phyloP scores from a whole-genome alignment of 1,140 invertebrate genomes.

The Cydia amplana region DNA sequence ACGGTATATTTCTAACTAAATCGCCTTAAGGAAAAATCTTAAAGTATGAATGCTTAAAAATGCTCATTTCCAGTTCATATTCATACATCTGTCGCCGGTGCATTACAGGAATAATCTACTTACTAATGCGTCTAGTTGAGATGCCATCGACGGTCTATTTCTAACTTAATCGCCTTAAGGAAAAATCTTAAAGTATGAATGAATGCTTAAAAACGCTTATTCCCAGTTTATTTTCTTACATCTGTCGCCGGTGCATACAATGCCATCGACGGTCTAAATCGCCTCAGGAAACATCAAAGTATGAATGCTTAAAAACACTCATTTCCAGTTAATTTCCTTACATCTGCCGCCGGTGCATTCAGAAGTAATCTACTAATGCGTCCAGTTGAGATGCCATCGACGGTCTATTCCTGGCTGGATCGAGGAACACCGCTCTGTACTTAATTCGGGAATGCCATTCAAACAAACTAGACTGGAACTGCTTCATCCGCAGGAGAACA shows the following conservation, averaged over 20 bases:
- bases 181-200: too few species aligned
- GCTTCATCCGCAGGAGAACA: neutral
- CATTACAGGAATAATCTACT: too few species aligned
- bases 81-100: neutral
- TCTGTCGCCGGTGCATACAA: neutral
- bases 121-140: too few species aligned
- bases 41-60: too few species aligned
- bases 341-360: neutral
- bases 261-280: neutral
- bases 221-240: neutral
- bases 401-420: neutral
- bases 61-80: too few species aligned
- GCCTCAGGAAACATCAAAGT: too few species aligned
- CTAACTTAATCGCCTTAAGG: too few species aligned
- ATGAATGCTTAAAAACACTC: too few species aligned
- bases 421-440: neutral
- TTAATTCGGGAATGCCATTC: neutral
- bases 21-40: too few species aligned
- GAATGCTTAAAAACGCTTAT: too few species aligned
- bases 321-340: neutral
- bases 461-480: neutral
- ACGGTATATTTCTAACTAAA: too few species aligned
- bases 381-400: neutral
- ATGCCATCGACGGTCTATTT: too few species aligned
- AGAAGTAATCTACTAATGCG: constrained; percentile 25